phyloP scores from a whole-genome alignment of 2,888 invertebrate species.

The Drymonia ruficornis region DNA sequence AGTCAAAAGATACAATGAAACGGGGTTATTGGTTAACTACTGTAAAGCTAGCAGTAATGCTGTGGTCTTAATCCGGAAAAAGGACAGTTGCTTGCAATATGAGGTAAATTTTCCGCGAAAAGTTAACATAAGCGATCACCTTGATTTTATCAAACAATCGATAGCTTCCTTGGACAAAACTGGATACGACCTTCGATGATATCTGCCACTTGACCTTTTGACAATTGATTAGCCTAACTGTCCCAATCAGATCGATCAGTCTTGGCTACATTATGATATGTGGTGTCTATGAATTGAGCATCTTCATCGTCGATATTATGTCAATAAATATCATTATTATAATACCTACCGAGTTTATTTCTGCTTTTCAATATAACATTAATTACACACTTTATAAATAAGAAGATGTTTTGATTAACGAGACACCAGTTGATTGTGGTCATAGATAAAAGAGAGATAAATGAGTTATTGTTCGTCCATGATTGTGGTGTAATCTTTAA shows the following conservation, averaged over 20 bases:
- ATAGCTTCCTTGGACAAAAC: not conserved
- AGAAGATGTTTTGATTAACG: not conserved
- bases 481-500: no score
- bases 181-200: not conserved
- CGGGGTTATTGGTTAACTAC: not conserved
- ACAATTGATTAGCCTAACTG: not conserved
- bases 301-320: not conserved
- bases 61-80: no score
- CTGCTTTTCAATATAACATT: not conserved
- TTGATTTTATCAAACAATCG: conserved; percentile 5
- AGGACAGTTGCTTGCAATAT: no score
- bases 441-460: no score
- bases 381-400: no score
- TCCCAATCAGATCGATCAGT: not conserved
- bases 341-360: not conserved
- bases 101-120: not conserved
- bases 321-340: no score
- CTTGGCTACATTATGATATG: conserved; percentile 2
- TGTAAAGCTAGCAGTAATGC: not conserved
- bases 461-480: no score
- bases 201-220: conserved; percentile 1
- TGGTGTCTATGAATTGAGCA: not conserved
- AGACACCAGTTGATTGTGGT: no score
- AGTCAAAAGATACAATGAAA: not conserved
- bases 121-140: not conserved